These are phyloP conservation scores for Falco rusticolus DNA, from an alignment of 2,797 vertebrate genomes.

Conservation along the genomic window DNA sequence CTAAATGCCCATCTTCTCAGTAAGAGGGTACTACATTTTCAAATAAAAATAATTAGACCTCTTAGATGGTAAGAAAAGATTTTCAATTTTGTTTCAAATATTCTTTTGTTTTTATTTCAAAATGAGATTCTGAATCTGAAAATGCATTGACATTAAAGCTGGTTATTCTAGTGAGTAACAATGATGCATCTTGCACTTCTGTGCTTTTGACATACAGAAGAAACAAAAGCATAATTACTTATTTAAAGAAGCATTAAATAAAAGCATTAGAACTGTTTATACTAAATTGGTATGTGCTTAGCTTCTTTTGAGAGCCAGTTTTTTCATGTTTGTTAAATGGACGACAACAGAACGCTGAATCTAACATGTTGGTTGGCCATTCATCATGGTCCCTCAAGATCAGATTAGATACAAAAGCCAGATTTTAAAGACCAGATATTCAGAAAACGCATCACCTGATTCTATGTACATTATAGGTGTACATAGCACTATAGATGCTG, in stretches of 20 bases:
- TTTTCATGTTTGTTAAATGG: background rate
- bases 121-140: background rate
- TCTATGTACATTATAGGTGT: too few relatives aligned
- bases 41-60: background rate
- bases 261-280: conserved; percentile 31
- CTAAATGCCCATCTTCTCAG: background rate
- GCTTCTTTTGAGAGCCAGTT: background rate
- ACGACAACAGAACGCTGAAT: background rate
- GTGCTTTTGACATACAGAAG: background rate
- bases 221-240: background rate
- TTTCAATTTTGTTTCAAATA: background rate
- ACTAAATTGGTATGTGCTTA: background rate
- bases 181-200: background rate
- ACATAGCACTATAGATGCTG: background rate
- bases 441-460: background rate
- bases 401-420: background rate
- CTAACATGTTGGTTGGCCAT: background rate
- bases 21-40: background rate
- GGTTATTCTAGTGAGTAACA: background rate
- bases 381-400: background rate
- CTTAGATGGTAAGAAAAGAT: background rate
- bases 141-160: background rate
- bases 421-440: background rate
- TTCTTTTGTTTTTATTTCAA: background rate
- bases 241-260: conserved; percentile 52